Evolutionary conservation across 2,113 vertebrate species (phyloP).

Genomic region (Catharus bicknelli): DNA sequence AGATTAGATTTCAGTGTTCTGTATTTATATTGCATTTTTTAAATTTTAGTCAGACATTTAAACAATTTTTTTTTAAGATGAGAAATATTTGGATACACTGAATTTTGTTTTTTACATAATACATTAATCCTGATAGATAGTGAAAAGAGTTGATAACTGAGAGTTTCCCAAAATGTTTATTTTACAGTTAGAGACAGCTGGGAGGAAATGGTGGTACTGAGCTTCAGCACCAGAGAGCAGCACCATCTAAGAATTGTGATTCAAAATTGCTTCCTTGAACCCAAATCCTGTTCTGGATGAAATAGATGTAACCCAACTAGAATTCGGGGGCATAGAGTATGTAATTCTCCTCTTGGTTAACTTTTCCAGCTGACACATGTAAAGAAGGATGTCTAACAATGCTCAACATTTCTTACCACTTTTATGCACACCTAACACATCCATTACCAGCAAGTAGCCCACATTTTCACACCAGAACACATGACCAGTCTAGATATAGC

Average conservation of each 20-base stretch:
- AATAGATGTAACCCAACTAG: background rate
- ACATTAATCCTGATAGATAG: background rate
- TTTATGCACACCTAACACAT: background rate
- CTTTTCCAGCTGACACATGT: background rate
- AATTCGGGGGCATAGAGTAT: background rate
- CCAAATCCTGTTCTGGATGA: background rate
- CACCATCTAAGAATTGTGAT: conserved; percentile 42
- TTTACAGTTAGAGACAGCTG: background rate
- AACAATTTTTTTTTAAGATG: background rate
- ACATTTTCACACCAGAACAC: background rate
- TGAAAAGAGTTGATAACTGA: background rate
- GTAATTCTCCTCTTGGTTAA: background rate
- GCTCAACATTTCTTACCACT: rapidly evolving
- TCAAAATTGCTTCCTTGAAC: background rate
- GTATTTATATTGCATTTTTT: background rate
- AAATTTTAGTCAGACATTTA: background rate
- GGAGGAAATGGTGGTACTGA: conserved; percentile 38
- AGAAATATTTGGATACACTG: background rate
- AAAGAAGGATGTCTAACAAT: background rate
- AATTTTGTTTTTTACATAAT: background rate
- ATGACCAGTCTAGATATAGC: background rate
- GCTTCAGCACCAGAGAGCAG: conserved; percentile 66
- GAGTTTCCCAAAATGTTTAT: background rate
- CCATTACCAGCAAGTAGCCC: background rate
- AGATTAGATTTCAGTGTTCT: background rate